Percentiles rank a stretch among this genome's conserved stretches.
Conservation (phyloP, 2,113 vertebrate species). For the Ariopsis seemanni region DNA sequence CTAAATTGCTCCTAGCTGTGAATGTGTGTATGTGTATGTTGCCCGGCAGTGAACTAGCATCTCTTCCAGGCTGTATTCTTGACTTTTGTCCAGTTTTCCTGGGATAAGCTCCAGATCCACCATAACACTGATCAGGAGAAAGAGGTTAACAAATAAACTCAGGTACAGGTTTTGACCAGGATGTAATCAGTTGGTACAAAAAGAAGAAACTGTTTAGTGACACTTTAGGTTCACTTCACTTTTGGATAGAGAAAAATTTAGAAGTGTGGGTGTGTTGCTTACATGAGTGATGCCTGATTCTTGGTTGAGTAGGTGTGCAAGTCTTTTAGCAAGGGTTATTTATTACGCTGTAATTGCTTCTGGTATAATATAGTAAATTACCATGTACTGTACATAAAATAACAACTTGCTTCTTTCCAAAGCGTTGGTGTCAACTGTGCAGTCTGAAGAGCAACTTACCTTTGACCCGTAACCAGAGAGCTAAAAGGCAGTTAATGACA, state of each 20-base stretch:
- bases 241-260: background rate
- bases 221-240: background rate
- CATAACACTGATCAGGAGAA: background rate
- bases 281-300: background rate
- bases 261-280: background rate
- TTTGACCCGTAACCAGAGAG: background rate
- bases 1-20: background rate
- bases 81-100: background rate
- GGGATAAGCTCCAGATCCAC: background rate
- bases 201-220: background rate
- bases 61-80: background rate
- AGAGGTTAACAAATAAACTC: background rate
- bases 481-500: background rate
- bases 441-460: background rate
- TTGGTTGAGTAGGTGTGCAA: background rate
- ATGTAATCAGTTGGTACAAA: background rate
- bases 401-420: background rate
- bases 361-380: background rate
- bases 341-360: background rate
- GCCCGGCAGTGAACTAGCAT: background rate
- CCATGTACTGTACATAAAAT: no score
- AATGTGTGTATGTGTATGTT: background rate
- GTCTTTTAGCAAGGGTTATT: background rate
- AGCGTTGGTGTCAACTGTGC: slow-evolving; percentile 26
- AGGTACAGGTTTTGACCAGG: background rate